A percentile compares a stretch with the other conserved stretches of the same genome.
Conservation (phyloP, 2,888 invertebrate species). For the Spilosoma lubricipeda region DNA sequence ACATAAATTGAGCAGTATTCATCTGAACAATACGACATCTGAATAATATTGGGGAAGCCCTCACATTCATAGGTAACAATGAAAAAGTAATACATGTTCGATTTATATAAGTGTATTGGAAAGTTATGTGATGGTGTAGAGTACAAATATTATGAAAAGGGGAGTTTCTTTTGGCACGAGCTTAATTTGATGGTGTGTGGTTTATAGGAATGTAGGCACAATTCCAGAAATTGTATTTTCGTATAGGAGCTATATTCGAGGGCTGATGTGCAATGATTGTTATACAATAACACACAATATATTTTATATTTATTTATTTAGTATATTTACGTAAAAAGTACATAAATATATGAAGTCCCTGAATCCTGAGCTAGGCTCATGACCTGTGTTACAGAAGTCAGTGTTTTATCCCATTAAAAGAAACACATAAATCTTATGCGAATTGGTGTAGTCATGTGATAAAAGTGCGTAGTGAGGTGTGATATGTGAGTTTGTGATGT, state of each 20-base stretch:
- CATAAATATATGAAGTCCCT: no score
- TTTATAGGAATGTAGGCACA: slow-evolving; percentile 14
- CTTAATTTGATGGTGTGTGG: slow-evolving; percentile 10
- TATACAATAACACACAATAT: background rate
- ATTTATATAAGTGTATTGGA: slow-evolving; percentile 40
- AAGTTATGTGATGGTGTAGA: slow-evolving; percentile 28
- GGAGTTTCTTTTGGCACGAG: slow-evolving; percentile 17
- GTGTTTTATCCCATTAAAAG: no score
- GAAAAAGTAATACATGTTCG: slow-evolving; percentile 34
- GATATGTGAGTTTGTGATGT: no score
- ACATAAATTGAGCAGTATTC: slow-evolving; percentile 26
- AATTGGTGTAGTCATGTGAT: no score
- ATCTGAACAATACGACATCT: slow-evolving; percentile 41
- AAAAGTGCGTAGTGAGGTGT: no score
- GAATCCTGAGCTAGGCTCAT: no score
- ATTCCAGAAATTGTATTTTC: slow-evolving; percentile 8
- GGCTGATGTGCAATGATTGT: background rate
- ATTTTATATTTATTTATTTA: no score
- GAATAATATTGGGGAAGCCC: slow-evolving; percentile 32
- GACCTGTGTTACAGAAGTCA: no score
- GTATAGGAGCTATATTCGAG: slow-evolving; percentile 4
- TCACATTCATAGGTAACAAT: slow-evolving; percentile 21
- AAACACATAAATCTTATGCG: no score
- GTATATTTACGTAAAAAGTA: no score
- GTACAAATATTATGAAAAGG: slow-evolving; percentile 25